These are phyloP conservation scores for Drosophila mayaguana DNA, from an alignment of 2,888 invertebrate genomes.

Conservation along the genomic window DNA sequence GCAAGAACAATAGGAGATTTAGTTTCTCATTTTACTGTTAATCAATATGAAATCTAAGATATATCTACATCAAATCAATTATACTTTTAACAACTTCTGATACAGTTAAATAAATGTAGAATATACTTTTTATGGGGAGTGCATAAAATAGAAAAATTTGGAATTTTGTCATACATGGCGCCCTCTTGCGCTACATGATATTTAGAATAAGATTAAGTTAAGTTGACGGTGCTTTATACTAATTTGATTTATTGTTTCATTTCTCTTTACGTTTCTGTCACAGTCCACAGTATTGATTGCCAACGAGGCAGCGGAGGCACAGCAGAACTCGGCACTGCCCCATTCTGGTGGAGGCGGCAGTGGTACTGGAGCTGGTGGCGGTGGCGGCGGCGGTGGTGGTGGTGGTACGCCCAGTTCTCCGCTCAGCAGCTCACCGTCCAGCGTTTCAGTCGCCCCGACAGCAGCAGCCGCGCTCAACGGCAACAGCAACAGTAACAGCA, in stretches of 20 bases:
- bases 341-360: conserved; percentile 54
- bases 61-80: too few species aligned
- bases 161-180: too few species aligned
- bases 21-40: conserved; percentile 2
- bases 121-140: too few species aligned
- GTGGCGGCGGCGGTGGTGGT: neutral
- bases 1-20: neutral
- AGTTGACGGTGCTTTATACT: conserved; percentile 28
- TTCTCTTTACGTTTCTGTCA: conserved; percentile 36
- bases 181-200: neutral
- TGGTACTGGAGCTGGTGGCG: conserved; percentile 37
- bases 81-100: too few species aligned
- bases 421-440: conserved; percentile 74
- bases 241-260: conserved; percentile 39
- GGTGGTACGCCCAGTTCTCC: conserved; percentile 70
- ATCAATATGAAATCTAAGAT: too few species aligned
- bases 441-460: conserved; percentile 60
- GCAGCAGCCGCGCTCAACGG: conserved; percentile 61
- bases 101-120: too few species aligned
- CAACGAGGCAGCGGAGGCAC: conserved; percentile 86
- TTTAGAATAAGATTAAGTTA: conserved; percentile 12
- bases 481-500: conserved; percentile 54
- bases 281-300: conserved; percentile 85
- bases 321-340: conserved; percentile 70
- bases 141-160: too few species aligned